A percentile compares a stretch with the other conserved stretches of the same genome.
phyloP scores from a whole-genome alignment of 2,797 vertebrate species.

The Taenioides sp. region DNA sequence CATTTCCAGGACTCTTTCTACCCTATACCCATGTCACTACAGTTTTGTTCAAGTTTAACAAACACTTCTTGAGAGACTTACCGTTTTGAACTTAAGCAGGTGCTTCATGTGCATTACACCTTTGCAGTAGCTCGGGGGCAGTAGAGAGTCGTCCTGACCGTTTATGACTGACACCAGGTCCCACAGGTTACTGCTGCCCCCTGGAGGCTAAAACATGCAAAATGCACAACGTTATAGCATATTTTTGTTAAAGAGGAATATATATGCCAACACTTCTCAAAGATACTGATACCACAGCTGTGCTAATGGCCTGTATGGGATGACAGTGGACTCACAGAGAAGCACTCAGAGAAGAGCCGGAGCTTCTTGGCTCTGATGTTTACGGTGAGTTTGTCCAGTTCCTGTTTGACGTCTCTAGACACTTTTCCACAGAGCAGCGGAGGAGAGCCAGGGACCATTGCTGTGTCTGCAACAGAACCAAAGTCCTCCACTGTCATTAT shows the following conservation, averaged over 20 bases:
- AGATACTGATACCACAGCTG: not conserved
- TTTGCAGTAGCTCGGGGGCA: slow-evolving; percentile 90
- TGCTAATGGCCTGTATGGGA: not conserved
- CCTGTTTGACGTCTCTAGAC: slow-evolving; percentile 92
- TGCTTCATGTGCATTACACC: slow-evolving; percentile 97
- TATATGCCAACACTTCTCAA: not conserved
- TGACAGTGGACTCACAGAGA: slow-evolving; percentile 82
- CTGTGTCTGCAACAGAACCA: slow-evolving; percentile 77
- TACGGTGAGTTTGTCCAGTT: slow-evolving; percentile 86
- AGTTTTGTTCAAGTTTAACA: not conserved
- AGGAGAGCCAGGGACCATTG: slow-evolving; percentile 82
- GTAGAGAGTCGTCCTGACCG: slow-evolving; percentile 92
- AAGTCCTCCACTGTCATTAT: too few species aligned
- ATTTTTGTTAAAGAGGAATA: not conserved
- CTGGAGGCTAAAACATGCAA: slow-evolving; percentile 80
- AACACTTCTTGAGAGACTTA: slow-evolving; percentile 45
- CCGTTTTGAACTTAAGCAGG: slow-evolving; percentile 90
- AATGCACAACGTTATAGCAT: not conserved
- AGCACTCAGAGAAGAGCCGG: slow-evolving; percentile 93
- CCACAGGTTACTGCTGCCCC: slow-evolving; percentile 95
- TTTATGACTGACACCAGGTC: slow-evolving; percentile 90
- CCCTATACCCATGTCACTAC: not conserved
- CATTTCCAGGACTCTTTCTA: too few species aligned
- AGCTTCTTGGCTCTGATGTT: slow-evolving; percentile 85
- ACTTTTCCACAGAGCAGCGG: slow-evolving; percentile 94